phyloP scores from a whole-genome alignment of 2,113 vertebrate genomes.

The Alethe diademata region DNA sequence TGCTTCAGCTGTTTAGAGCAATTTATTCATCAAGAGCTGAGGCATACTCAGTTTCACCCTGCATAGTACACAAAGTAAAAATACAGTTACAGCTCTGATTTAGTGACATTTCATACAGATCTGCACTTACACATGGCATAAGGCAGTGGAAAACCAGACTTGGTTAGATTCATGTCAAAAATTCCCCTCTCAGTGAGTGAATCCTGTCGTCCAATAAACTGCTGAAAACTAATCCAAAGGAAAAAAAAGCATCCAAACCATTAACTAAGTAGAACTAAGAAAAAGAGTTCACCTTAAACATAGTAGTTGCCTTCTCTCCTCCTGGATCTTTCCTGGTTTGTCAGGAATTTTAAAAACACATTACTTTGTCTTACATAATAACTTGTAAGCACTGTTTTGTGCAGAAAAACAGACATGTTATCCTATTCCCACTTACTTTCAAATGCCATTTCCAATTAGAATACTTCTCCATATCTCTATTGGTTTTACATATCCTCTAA shows the following conservation, averaged over 20 bases:
- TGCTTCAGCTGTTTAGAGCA: not conserved
- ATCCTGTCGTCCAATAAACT: not conserved
- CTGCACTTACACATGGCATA: not conserved
- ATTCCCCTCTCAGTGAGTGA: not conserved
- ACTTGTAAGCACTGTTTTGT: not conserved
- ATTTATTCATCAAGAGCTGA: not conserved
- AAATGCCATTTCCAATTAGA: not conserved
- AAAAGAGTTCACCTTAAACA: not conserved
- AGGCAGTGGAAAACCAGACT: not conserved
- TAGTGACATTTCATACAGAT: not conserved
- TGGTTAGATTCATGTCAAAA: not conserved
- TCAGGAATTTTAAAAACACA: not conserved
- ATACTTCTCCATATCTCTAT: not conserved
- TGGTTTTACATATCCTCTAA: not conserved
- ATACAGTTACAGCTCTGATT: not conserved
- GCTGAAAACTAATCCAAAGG: not conserved
- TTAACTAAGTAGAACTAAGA: not conserved
- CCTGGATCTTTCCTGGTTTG: not conserved
- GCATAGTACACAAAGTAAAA: not conserved
- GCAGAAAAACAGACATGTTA: not conserved
- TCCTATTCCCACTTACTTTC: not conserved
- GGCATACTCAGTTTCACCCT: not conserved
- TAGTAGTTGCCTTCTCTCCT: not conserved
- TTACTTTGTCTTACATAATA: not conserved
- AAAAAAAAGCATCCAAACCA: not conserved